Evolutionary conservation across 2,113 vertebrate genomes (phyloP).

Genomic region (Nothoprocta pentlandii): DNA sequence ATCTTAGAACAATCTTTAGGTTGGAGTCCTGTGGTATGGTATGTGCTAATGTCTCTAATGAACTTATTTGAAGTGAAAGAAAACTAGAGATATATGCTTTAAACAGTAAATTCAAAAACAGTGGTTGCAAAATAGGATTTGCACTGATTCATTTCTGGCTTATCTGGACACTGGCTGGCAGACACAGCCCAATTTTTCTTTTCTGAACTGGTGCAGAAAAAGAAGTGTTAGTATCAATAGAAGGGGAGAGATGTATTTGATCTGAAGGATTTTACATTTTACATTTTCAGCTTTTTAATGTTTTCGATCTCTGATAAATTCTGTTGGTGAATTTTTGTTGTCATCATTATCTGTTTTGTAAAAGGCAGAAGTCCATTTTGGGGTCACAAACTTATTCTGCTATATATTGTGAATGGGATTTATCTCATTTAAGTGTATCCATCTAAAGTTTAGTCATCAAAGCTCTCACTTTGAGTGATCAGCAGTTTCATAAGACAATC

Average conservation of each 20-base stretch:
- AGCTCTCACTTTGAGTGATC: fast-evolving
- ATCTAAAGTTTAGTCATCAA: not conserved
- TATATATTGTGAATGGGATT: not conserved
- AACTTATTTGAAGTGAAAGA: not conserved
- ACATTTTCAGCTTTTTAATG: not conserved
- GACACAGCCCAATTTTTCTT: not conserved
- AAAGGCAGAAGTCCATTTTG: not conserved
- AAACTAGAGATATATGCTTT: not conserved
- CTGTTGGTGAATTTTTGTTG: not conserved
- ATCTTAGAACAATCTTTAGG: not conserved
- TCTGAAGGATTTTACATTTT: not conserved
- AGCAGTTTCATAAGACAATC: not conserved
- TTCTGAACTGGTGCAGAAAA: not conserved
- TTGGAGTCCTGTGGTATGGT: not conserved
- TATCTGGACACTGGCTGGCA: not conserved
- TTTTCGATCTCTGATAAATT: not conserved
- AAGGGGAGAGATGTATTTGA: not conserved
- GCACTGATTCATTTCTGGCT: not conserved
- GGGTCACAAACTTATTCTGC: not conserved
- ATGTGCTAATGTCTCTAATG: not conserved
- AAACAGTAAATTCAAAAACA: not conserved
- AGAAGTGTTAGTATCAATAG: not conserved
- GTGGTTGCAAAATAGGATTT: not conserved
- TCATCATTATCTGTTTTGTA: not conserved
- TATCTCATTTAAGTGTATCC: not conserved